These are phyloP conservation scores for Blastobasis adustella DNA, from an alignment of 2,888 invertebrate genomes.

Conservation along the genomic window DNA sequence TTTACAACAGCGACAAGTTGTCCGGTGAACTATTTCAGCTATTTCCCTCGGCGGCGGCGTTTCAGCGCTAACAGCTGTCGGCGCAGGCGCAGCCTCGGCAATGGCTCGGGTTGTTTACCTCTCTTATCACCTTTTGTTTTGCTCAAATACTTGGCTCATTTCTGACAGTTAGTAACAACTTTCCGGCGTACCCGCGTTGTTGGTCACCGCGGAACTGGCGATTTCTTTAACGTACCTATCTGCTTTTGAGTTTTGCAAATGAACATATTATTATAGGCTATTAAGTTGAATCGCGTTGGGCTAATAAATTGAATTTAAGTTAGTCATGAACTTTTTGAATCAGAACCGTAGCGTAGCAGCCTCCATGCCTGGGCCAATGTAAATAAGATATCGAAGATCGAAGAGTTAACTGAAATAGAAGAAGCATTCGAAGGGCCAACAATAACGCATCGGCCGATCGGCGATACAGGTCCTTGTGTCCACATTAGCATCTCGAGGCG, in stretches of 20 bases:
- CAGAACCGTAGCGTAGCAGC: too few relatives aligned
- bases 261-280: too few relatives aligned
- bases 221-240: too few relatives aligned
- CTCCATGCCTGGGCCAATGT: too few relatives aligned
- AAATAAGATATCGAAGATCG: slow-evolving; percentile 34
- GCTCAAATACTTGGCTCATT: slow-evolving; percentile 61
- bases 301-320: too few relatives aligned
- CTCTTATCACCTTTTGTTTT: slow-evolving; percentile 73
- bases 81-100: slow-evolving; percentile 54
- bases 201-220: neutral
- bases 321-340: too few relatives aligned
- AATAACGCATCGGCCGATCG: slow-evolving; percentile 68
- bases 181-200: slow-evolving; percentile 29
- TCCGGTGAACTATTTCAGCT: too few relatives aligned
- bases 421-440: slow-evolving; percentile 61
- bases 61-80: slow-evolving; percentile 17
- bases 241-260: too few relatives aligned
- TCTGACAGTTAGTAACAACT: slow-evolving; percentile 33
- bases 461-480: slow-evolving; percentile 74
- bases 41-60: slow-evolving; percentile 13
- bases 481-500: slow-evolving; percentile 72
- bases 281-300: too few relatives aligned
- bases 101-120: slow-evolving; percentile 72
- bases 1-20: too few relatives aligned
- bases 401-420: slow-evolving; percentile 54